phyloP scores from a whole-genome alignment of 30 jellyfish, hydroid and myxozoan genomes.

The Mastigias papua region DNA sequence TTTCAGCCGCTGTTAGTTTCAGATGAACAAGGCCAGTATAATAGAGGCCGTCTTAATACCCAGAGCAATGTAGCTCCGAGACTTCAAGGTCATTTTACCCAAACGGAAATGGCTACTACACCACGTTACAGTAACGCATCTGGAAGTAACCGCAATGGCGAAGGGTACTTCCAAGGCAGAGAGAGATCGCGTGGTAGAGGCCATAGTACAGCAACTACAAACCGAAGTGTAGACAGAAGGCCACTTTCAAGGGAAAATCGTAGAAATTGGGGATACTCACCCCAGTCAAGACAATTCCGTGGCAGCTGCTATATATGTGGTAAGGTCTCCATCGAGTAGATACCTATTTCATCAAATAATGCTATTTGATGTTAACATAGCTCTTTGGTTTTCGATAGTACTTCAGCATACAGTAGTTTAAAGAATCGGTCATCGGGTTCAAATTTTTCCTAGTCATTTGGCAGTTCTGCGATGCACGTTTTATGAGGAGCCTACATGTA shows the following conservation, averaged over 20 bases:
- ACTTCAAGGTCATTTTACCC: not conserved
- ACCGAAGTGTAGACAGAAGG: constrained; percentile 18
- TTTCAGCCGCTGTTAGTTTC: constrained; percentile 54
- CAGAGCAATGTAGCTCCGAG: not conserved
- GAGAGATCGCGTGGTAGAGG: not conserved
- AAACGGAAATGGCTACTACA: not conserved
- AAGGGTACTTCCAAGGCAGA: not conserved
- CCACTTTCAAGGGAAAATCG: not conserved
- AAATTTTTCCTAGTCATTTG: not conserved
- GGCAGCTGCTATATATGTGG: constrained; percentile 63
- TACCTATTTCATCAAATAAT: no score
- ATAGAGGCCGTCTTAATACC: not conserved
- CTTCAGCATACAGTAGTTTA: not conserved
- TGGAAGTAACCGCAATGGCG: not conserved
- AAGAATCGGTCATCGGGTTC: no score
- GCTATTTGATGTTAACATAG: no score
- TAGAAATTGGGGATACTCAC: constrained; percentile 25
- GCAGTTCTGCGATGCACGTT: not conserved
- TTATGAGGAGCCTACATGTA: not conserved
- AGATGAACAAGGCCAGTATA: constrained; percentile 2
- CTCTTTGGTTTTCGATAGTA: not conserved
- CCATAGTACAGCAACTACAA: not conserved
- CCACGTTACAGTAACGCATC: not conserved
- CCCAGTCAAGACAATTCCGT: constrained; percentile 12
- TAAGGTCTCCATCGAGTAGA: not conserved